Evolutionary conservation across 2,888 invertebrate species (phyloP).

Genomic region (Drosophila monieri): DNA sequence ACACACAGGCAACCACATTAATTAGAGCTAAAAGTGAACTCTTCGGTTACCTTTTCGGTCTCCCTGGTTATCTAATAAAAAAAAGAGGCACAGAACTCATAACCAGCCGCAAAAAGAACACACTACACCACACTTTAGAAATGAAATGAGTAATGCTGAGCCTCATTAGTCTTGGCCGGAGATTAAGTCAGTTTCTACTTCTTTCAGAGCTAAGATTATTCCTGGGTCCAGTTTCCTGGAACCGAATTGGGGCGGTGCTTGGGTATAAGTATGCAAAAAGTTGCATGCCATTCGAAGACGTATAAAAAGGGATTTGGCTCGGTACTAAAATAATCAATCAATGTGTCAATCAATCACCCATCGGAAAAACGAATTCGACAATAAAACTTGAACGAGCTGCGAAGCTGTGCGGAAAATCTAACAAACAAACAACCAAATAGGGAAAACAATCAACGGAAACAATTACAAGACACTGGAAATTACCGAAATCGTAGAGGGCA

Average conservation of each 20-base stretch:
- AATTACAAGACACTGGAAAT: conserved; percentile 52
- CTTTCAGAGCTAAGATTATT: conserved; percentile 1
- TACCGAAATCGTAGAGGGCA: conserved; percentile 1
- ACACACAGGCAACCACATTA: conserved; percentile 59
- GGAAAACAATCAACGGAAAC: conserved; percentile 61
- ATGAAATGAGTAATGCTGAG: conserved; percentile 57
- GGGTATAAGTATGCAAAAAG: conserved; percentile 19
- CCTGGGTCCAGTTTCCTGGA: not conserved
- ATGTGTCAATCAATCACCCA: conserved; percentile 76
- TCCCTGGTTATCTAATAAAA: conserved; percentile 21
- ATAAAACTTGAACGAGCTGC: conserved; percentile 53
- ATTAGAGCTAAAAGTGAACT: conserved; percentile 58
- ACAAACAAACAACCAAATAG: conserved; percentile 53
- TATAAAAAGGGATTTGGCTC: conserved; percentile 51
- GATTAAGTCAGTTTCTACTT: conserved; percentile 12
- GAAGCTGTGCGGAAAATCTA: conserved; percentile 17
- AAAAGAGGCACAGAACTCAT: conserved; percentile 22
- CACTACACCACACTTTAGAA: not conserved
- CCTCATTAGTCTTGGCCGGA: conserved; percentile 69
- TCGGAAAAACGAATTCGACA: conserved; percentile 50
- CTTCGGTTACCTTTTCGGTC: conserved; percentile 23
- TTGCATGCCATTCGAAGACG: conserved; percentile 12
- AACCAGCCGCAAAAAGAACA: conserved; percentile 7
- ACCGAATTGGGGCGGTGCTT: not conserved
- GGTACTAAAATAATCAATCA: conserved; percentile 71